Percentiles rank a stretch among this genome's conserved stretches.
These are phyloP conservation scores for Ips typographus DNA, from an alignment of 1,140 invertebrate genomes.

Conservation along the genomic window DNA sequence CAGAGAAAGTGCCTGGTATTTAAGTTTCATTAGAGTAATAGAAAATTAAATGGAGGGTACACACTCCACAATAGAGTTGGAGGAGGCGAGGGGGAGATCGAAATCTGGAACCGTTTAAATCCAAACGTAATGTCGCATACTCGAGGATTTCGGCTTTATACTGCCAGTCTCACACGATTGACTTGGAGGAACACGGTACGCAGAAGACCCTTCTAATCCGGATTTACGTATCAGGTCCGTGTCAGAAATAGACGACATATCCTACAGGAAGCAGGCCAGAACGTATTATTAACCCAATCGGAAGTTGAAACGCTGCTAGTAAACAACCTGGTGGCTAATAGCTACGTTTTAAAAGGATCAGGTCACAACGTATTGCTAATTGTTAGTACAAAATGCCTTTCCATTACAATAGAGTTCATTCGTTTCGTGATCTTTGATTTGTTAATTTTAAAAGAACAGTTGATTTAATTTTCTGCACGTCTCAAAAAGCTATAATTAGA, in stretches of 20 bases:
- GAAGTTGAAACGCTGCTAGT: neutral
- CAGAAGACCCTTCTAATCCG: conserved; percentile 6
- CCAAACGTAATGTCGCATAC: conserved; percentile 9
- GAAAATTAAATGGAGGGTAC: neutral
- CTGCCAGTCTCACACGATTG: conserved; percentile 12
- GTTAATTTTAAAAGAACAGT: too few species aligned
- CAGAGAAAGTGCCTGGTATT: neutral
- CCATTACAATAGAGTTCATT: too few species aligned
- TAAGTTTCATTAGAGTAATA: neutral
- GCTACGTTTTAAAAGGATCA: too few species aligned
- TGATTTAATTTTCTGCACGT: too few species aligned
- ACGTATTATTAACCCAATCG: neutral
- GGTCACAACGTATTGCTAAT: too few species aligned
- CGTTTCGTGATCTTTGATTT: too few species aligned
- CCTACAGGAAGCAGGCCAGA: neutral
- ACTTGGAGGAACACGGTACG: conserved; percentile 11
- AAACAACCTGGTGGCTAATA: neutral
- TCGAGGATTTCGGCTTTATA: conserved; percentile 9
- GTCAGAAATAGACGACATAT: conserved; percentile 12
- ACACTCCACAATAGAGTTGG: neutral
- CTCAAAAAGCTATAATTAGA: too few species aligned
- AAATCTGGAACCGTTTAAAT: conserved; percentile 4
- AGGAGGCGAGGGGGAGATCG: neutral
- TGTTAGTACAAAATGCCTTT: too few species aligned
- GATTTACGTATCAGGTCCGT: conserved; percentile 5